These are phyloP conservation scores for Drosophila ustulata DNA, from an alignment of 2,888 invertebrate species.

Conservation along the genomic window DNA sequence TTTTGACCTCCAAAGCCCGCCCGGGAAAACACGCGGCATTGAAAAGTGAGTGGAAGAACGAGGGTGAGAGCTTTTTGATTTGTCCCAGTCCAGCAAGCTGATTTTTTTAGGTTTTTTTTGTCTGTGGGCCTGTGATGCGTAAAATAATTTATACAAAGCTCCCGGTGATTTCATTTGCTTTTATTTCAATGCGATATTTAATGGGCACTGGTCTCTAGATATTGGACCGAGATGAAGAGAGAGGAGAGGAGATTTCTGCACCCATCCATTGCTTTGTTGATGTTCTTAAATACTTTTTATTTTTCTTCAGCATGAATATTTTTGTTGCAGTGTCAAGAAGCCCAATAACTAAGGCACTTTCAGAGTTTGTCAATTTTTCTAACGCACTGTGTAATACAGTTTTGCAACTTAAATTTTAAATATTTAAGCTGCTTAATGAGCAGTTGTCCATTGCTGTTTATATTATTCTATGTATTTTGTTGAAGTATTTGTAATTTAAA, in stretches of 20 bases:
- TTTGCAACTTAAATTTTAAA: slow-evolving; percentile 7
- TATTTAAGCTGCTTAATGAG: slow-evolving; percentile 13
- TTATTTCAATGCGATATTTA: slow-evolving; percentile 59
- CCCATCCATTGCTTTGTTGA: slow-evolving; percentile 54
- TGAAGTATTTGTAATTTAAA: background rate
- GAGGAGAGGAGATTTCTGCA: slow-evolving; percentile 16
- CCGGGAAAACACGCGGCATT: slow-evolving; percentile 56
- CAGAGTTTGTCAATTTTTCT: slow-evolving; percentile 2
- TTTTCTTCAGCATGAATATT: slow-evolving; percentile 22
- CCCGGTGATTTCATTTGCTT: slow-evolving; percentile 70
- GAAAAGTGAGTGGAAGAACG: slow-evolving; percentile 40
- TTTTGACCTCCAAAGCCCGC: slow-evolving; percentile 64
- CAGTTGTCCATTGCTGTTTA: background rate
- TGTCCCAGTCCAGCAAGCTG: slow-evolving; percentile 38
- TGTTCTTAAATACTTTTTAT: slow-evolving; percentile 72
- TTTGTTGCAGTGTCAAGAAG: slow-evolving; percentile 26
- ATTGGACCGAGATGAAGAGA: slow-evolving; percentile 9
- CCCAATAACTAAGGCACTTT: slow-evolving; percentile 17
- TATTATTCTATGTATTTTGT: background rate
- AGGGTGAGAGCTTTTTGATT: slow-evolving; percentile 63
- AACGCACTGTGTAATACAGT: background rate
- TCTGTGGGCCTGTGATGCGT: slow-evolving; percentile 51
- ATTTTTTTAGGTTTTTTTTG: slow-evolving; percentile 35
- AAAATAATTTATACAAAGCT: slow-evolving; percentile 77
- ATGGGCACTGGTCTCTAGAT: slow-evolving; percentile 39